phyloP scores from a whole-genome alignment of 2,888 invertebrate genomes.

The Lacanobia oleracea region DNA sequence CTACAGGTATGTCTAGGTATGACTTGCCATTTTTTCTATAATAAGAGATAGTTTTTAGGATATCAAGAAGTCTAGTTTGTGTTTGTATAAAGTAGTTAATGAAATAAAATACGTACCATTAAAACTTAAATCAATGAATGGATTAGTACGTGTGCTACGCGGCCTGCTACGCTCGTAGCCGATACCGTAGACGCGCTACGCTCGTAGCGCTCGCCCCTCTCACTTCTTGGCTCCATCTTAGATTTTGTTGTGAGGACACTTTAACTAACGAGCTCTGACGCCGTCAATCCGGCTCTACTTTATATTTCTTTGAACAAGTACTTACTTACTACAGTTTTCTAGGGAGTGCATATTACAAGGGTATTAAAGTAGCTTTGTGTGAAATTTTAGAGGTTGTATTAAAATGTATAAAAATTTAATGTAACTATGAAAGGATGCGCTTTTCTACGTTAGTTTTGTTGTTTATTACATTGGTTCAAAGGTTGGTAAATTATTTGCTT shows the following conservation, averaged over 20 bases:
- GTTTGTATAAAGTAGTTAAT: too few species aligned
- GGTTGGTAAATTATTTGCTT: background rate
- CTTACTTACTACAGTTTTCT: conserved; percentile 23
- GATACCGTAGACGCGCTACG: conserved; percentile 36
- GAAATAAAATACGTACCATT: too few species aligned
- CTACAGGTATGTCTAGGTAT: too few species aligned
- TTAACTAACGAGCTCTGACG: conserved; percentile 74
- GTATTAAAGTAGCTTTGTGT: conserved; percentile 4
- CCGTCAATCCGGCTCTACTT: conserved; percentile 67
- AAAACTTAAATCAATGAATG: too few species aligned
- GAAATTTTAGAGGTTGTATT: too few species aligned
- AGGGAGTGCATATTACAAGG: conserved; percentile 20
- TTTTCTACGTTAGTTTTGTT: background rate
- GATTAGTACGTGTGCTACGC: conserved; percentile 15
- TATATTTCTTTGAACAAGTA: conserved; percentile 62
- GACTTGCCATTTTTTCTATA: too few species aligned
- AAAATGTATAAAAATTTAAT: background rate
- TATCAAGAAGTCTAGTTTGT: too few species aligned
- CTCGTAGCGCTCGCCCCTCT: conserved; percentile 49
- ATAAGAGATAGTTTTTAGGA: too few species aligned
- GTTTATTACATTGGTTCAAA: background rate
- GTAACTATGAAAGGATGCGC: too few species aligned
- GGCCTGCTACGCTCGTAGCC: conserved; percentile 53
- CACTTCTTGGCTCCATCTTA: conserved; percentile 57
- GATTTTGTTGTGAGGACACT: conserved; percentile 74